Conservation (phyloP, 2,888 invertebrate genomes). For the Epistrophe eligans region DNA sequence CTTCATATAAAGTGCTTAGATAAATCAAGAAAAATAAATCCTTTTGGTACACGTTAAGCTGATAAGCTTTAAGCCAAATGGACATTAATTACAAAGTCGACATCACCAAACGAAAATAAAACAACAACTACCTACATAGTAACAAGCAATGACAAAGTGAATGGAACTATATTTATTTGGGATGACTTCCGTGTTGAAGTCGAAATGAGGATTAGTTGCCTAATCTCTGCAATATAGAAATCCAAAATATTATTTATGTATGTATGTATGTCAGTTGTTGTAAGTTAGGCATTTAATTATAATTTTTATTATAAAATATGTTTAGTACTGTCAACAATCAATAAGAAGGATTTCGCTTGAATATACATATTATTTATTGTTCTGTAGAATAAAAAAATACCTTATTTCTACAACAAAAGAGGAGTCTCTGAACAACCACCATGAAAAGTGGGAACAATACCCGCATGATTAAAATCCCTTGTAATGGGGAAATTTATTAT, state of each 20-base stretch:
- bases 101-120: background rate
- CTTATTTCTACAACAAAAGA: background rate
- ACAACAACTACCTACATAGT: background rate
- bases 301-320: background rate
- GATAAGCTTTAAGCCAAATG: constrained; percentile 26
- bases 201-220: background rate
- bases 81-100: constrained; percentile 29
- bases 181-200: background rate
- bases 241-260: no score
- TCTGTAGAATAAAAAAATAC: background rate
- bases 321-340: constrained; percentile 14
- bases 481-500: background rate
- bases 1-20: background rate
- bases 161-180: background rate
- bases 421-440: background rate
- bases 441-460: background rate
- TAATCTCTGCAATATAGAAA: constrained; percentile 3
- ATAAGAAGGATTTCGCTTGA: background rate
- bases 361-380: background rate
- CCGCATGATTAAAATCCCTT: background rate
- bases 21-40: constrained; percentile 1
- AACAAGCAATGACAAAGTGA: constrained; percentile 5
- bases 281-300: background rate
- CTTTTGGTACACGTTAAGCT: constrained; percentile 2
- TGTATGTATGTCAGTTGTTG: background rate